phyloP scores from a whole-genome alignment of 2,113 vertebrate species.

The Lagopus leucura region DNA sequence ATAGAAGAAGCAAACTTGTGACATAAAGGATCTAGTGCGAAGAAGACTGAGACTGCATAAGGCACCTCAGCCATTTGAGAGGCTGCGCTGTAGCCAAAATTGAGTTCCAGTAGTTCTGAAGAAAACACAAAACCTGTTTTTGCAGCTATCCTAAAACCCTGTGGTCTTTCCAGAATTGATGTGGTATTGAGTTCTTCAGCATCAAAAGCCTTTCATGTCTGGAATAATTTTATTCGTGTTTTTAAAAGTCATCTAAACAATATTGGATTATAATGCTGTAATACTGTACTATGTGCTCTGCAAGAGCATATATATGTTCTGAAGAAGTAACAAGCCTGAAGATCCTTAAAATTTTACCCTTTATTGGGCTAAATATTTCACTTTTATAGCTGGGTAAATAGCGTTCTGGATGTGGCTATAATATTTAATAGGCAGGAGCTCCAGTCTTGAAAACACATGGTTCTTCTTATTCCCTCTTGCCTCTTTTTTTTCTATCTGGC shows the following conservation, averaged over 20 bases:
- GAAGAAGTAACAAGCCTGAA: not conserved
- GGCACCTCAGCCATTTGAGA: not conserved
- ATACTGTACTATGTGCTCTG: not conserved
- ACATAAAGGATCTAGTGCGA: accelerated
- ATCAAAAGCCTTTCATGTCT: conserved; percentile 3
- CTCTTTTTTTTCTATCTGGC: not conserved
- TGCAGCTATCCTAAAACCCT: not conserved
- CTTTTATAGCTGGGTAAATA: not conserved
- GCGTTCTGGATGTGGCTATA: not conserved
- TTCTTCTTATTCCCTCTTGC: conserved; percentile 29
- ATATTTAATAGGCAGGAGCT: conserved; percentile 27
- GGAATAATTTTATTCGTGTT: not conserved
- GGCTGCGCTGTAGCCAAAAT: not conserved
- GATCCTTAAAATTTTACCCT: not conserved
- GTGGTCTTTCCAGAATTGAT: not conserved
- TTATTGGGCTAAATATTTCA: not conserved
- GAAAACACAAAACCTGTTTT: not conserved
- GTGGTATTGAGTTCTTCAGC: not conserved
- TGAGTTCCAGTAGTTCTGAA: not conserved
- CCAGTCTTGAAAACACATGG: conserved; percentile 23
- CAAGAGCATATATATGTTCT: not conserved
- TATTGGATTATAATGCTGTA: not conserved
- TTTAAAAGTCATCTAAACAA: not conserved
- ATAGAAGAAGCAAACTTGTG: not conserved
- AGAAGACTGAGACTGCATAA: not conserved